Base-by-base conservation (phyloP, 2,888 invertebrate species). In the Mycalesis mineus region DNA sequence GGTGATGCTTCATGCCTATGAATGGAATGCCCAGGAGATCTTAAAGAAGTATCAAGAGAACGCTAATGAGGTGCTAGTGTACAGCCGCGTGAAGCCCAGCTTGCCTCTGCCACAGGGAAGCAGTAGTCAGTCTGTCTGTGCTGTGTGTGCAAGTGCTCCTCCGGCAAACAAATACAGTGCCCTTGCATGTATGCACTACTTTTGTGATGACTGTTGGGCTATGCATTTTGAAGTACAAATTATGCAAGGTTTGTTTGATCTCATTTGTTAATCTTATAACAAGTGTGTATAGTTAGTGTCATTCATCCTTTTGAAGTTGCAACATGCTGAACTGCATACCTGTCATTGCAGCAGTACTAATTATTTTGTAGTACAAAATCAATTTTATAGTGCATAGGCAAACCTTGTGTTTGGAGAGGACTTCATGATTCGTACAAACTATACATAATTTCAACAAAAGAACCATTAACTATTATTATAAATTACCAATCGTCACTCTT, bases 201-300 rank as follows among this genome's bases (percentile, higher is more conserved):
- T 98, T 84, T 99, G 99, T 84, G 95, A 94, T 82, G 96, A 96
- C 65, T 99, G 99, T 84, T 99, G 99, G 99, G 93, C 94, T 61
- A 95, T 93, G 91, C 97, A 98, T 91, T 97, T 98, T 84, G 97
- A 98, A 92, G 95, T 97, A 73, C 98, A 98, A 92, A 96, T 98
- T 70, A 93, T 93, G 84, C 96, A 96, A 89, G 96, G 97, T 84
- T 91, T 51, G 47, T 55, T 51, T 49, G 17, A 37, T 31, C 13
- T 9, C 39, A 31, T 33, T 48, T 55, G 8, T 28, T 28, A 39
- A 9, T 33, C 6, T 28, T 9, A 17, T 45, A 2, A 36, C 9
- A 11, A 6, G n/a, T n/a, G n/a, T n/a, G n/a, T n/a, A n/a, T n/a
- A n/a, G n/a, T n/a, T n/a, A n/a, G n/a, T n/a, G n/a, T n/a, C n/a